Evolutionary conservation across 2,797 vertebrate genomes (phyloP), one percentile per base, ranked within the genome.

Genomic region (Labeo calbasu): DNA sequence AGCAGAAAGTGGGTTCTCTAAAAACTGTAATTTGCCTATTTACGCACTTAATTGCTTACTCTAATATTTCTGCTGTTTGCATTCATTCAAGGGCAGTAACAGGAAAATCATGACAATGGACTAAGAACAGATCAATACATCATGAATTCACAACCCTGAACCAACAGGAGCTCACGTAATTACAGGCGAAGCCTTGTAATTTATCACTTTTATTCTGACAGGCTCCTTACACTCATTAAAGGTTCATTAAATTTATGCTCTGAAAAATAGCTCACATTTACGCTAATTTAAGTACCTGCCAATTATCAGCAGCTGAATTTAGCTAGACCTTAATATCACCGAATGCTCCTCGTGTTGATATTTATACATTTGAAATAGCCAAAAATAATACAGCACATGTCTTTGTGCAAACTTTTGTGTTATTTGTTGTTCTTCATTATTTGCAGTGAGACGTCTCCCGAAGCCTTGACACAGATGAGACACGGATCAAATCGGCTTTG

Each of bases 211-310:
- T 66, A 69, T 75, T 81, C 28, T 69, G 81, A 23, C 73, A 79
- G 73, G 75, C 68, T 71, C 50, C 66, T 73, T 72, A 81, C 57
- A 85, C 73, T 81, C 82, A 55, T 88, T 85, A 85, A 53, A 73
- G 80, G 66, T 84, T 86, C 84, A 87, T 89, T 86, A 87, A 85
- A 85, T 79, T n/a, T 43, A 78, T 66, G 82, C 68, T 72, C 13
- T 79, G 78, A 84, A 78, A 82, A 87, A 87, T 72, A 43, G 43
- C 68, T 73, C 48, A 23, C 86, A 43, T 89, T 82, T 84, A 36
- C 21, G 59, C 46, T 68, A 17, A 46, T 70, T 77, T 43, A 87
- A 88, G 88, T 50, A 77, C 75, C 53, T 36, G 61, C 32, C 68
- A 78, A 88, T 86, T 83, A 84, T 77, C 66, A 59, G 25, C 53